A percentile compares a stretch with the other conserved stretches of the same genome.
These are phyloP conservation scores for Melangyna quadrimaculata DNA, from an alignment of 2,888 invertebrate species.

Conservation along the genomic window DNA sequence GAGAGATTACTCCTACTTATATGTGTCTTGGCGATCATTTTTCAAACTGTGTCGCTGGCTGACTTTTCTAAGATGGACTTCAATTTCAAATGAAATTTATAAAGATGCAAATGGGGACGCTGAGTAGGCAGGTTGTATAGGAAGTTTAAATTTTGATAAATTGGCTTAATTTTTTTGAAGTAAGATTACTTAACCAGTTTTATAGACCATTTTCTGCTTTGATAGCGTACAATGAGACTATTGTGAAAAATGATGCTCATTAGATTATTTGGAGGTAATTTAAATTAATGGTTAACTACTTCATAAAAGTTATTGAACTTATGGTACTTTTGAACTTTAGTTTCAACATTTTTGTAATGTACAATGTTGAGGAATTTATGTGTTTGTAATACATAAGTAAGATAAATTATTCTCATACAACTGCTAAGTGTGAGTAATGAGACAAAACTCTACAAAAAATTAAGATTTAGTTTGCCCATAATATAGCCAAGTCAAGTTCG, in stretches of 20 bases:
- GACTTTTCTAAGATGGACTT: neutral
- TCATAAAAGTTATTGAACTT: no score
- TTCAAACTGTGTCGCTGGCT: constrained; percentile 33
- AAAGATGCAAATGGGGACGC: constrained; percentile 1
- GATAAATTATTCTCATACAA: no score
- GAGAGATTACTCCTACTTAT: neutral
- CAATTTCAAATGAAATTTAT: neutral
- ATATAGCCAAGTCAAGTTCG: no score
- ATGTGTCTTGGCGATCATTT: neutral
- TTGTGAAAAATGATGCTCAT: neutral
- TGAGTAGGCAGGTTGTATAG: neutral
- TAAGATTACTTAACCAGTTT: neutral
- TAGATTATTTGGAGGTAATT: neutral
- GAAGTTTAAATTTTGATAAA: neutral
- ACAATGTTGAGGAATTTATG: no score
- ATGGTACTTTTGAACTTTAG: no score
- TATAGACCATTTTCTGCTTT: neutral
- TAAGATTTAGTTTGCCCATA: no score
- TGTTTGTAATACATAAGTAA: no score
- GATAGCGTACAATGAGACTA: neutral
- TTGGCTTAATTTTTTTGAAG: neutral
- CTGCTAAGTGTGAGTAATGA: no score
- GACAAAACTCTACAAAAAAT: no score
- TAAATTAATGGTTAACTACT: neutral
- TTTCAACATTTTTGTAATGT: no score